These are phyloP conservation scores for Rhopalosiphum maidis DNA, from an alignment of 1,140 invertebrate species.

Conservation along the genomic window DNA sequence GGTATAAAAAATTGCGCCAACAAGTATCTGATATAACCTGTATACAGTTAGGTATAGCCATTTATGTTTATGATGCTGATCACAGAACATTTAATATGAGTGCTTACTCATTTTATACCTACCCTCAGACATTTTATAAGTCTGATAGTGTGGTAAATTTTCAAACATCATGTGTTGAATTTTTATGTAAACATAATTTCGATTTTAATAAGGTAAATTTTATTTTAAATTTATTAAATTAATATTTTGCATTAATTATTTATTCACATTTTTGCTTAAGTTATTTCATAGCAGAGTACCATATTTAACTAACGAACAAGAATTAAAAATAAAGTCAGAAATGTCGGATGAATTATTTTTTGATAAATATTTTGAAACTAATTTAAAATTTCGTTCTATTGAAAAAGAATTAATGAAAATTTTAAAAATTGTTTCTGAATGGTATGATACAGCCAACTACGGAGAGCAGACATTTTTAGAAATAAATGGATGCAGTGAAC, in stretches of 20 bases:
- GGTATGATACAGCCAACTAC: conserved; percentile 19
- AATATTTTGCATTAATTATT: neutral
- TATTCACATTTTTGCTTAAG: neutral
- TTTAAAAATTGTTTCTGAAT: conserved; percentile 43
- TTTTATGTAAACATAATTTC: conserved; percentile 50
- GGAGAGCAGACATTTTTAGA: conserved; percentile 35
- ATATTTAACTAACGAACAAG: conserved; percentile 39
- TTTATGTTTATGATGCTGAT: conserved; percentile 7
- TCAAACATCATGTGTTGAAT: conserved; percentile 51
- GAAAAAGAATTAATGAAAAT: conserved; percentile 27
- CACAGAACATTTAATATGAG: neutral
- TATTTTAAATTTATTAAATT: neutral
- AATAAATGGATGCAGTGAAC: conserved; percentile 35
- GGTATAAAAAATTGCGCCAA: conserved; percentile 22
- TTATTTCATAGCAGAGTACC: conserved; percentile 38
- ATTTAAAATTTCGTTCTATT: conserved; percentile 19
- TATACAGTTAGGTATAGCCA: conserved; percentile 31
- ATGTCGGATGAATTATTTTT: conserved; percentile 38
- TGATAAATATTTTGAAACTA: conserved; percentile 46
- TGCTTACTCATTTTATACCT: conserved; percentile 38
- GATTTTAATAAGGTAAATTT: conserved; percentile 51
- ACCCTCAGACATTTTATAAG: conserved; percentile 40
- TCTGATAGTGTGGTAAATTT: conserved; percentile 19
- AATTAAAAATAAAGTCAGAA: conserved; percentile 15
- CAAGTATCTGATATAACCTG: conserved; percentile 51